phyloP scores from a whole-genome alignment of 2,888 invertebrate genomes.

The Drosophila robusta region DNA sequence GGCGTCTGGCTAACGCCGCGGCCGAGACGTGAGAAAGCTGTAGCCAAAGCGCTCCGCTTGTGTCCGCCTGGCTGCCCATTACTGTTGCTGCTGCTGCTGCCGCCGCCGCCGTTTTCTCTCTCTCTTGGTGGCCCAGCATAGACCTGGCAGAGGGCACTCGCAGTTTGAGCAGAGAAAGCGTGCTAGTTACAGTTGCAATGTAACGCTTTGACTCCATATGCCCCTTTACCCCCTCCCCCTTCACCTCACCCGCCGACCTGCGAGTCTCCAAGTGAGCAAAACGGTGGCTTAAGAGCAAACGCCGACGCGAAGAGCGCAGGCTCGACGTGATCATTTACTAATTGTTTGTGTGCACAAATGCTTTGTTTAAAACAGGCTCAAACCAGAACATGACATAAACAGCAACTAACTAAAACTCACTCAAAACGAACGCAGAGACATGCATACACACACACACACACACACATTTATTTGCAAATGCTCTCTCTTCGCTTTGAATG shows the following conservation, averaged over 20 bases:
- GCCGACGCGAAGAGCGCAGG: slow-evolving; percentile 16
- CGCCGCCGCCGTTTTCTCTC: too few species aligned
- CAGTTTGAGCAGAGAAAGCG: slow-evolving; percentile 60
- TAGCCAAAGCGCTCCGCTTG: slow-evolving; percentile 38
- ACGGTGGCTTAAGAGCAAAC: slow-evolving; percentile 18
- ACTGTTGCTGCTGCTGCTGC: slow-evolving; percentile 3
- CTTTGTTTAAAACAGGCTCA: slow-evolving; percentile 4
- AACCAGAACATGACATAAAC: slow-evolving; percentile 12
- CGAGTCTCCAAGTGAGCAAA: slow-evolving; percentile 19
- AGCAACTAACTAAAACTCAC: slow-evolving; percentile 30
- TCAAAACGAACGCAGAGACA: slow-evolving; percentile 2
- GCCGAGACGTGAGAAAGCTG: slow-evolving; percentile 53
- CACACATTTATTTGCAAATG: background rate
- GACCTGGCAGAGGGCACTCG: slow-evolving; percentile 20
- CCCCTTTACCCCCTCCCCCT: background rate
- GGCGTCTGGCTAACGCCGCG: slow-evolving; percentile 9
- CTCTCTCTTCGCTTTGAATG: slow-evolving; percentile 4
- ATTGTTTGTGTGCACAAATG: slow-evolving; percentile 30
- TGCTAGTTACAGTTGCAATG: slow-evolving; percentile 66
- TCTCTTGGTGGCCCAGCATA: slow-evolving; percentile 30
- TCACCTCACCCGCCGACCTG: background rate
- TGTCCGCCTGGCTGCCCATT: slow-evolving; percentile 33
- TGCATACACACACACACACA: background rate
- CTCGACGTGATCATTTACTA: slow-evolving; percentile 35
- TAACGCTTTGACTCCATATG: slow-evolving; percentile 23